phyloP scores from a whole-genome alignment of 2,888 invertebrate species.

The Tuberolachnus salignus region DNA sequence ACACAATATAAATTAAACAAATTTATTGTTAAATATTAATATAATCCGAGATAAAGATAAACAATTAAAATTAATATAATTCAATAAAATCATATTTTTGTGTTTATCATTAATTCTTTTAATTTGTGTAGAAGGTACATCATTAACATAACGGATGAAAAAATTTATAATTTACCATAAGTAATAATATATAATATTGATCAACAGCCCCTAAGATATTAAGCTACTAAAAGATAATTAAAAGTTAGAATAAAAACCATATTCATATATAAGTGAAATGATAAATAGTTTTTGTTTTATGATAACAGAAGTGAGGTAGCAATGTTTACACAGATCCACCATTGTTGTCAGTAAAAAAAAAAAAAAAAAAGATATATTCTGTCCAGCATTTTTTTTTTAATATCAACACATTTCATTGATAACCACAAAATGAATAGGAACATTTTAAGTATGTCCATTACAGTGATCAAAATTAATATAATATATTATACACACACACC shows the following conservation, averaged over 20 bases:
- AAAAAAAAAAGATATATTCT: no score
- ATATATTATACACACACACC: no score
- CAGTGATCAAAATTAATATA: no score
- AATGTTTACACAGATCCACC: no score
- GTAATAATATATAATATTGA: slow-evolving; percentile 19
- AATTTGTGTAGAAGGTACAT: background rate
- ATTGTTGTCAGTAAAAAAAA: no score
- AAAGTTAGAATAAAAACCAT: background rate
- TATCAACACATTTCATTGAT: no score
- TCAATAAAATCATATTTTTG: background rate
- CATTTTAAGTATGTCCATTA: no score
- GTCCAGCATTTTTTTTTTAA: no score
- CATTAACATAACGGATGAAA: background rate
- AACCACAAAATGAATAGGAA: no score
- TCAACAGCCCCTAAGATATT: slow-evolving; percentile 13
- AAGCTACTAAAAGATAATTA: background rate
- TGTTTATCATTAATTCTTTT: background rate
- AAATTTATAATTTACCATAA: background rate
- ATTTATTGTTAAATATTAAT: background rate
- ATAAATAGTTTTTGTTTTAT: background rate
- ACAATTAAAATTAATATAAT: background rate
- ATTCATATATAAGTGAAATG: background rate
- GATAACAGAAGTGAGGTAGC: no score
- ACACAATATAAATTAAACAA: slow-evolving; percentile 8
- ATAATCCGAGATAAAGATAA: background rate